phyloP scores from a whole-genome alignment of 2,113 vertebrate species.

The Brienomyrus longianalis region DNA sequence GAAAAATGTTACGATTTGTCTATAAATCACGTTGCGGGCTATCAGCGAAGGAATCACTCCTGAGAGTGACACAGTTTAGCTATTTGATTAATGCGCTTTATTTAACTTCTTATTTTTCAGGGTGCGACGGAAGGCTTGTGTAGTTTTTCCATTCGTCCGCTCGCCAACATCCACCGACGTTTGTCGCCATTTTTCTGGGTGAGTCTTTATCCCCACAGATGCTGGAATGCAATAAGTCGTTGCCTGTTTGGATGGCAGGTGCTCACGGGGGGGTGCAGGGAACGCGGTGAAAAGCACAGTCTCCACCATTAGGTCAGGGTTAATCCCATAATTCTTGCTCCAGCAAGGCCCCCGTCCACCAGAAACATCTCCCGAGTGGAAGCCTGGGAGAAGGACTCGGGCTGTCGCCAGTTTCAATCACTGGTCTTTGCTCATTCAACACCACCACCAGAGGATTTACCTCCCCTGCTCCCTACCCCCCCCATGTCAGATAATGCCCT shows the following conservation, averaged over 20 bases:
- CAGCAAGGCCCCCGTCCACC: constrained; percentile 15
- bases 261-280: background rate
- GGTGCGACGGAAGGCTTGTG: background rate
- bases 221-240: background rate
- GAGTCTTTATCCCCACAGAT: background rate
- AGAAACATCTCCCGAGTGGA: background rate
- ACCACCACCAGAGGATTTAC: background rate
- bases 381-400: background rate
- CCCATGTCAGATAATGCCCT: background rate
- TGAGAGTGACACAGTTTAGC: background rate
- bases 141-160: background rate
- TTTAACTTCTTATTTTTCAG: constrained; percentile 16
- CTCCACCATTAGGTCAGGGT: background rate
- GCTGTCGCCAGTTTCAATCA: background rate
- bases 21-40: background rate
- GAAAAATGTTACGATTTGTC: background rate
- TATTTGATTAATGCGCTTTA: constrained; percentile 28
- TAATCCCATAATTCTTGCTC: constrained; percentile 19
- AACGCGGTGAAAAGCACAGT: background rate
- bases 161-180: background rate
- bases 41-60: constrained; percentile 7
- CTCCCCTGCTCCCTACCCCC: background rate
- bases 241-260: background rate
- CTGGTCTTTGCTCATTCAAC: background rate
- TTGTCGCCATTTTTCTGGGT: background rate